These are phyloP conservation scores for Meteorus cinctellus DNA, from an alignment of 2,888 invertebrate genomes.

Conservation along the genomic window DNA sequence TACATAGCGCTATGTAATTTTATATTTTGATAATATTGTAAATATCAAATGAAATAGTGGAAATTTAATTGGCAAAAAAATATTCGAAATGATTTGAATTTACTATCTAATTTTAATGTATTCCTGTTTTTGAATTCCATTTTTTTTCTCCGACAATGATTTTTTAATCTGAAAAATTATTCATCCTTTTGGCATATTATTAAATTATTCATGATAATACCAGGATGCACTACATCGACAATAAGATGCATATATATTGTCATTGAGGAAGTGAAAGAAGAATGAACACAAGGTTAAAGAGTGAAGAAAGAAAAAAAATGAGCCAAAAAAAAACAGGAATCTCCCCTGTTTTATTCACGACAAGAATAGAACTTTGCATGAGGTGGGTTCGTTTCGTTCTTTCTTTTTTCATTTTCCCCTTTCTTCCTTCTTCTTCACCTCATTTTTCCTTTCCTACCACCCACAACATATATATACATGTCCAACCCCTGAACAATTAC, in stretches of 20 bases:
- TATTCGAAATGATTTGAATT: too few relatives aligned
- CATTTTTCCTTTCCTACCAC: not conserved
- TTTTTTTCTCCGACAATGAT: not conserved
- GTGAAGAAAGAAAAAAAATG: not conserved
- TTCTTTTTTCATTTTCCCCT: not conserved
- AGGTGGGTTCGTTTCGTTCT: not conserved
- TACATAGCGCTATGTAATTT: too few relatives aligned
- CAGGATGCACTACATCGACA: too few relatives aligned
- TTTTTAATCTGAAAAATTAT: not conserved
- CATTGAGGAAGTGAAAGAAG: constrained; percentile 5
- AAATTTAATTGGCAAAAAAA: too few relatives aligned
- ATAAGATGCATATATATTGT: not conserved
- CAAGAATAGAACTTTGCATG: constrained; percentile 26
- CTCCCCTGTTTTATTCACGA: constrained; percentile 15
- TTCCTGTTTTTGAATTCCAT: not conserved
- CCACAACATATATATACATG: constrained; percentile 3
- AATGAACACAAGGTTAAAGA: not conserved
- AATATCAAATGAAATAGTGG: too few relatives aligned
- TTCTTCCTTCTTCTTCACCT: not conserved
- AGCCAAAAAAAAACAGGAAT: constrained; percentile 1
- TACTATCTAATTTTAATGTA: not conserved
- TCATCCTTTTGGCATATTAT: not conserved
- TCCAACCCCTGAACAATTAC: constrained; percentile 20
- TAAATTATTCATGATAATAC: not conserved
- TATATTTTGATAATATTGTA: not conserved